Evolutionary conservation across 2,888 invertebrate genomes (phyloP).

Genomic region (Drosophila robusta): DNA sequence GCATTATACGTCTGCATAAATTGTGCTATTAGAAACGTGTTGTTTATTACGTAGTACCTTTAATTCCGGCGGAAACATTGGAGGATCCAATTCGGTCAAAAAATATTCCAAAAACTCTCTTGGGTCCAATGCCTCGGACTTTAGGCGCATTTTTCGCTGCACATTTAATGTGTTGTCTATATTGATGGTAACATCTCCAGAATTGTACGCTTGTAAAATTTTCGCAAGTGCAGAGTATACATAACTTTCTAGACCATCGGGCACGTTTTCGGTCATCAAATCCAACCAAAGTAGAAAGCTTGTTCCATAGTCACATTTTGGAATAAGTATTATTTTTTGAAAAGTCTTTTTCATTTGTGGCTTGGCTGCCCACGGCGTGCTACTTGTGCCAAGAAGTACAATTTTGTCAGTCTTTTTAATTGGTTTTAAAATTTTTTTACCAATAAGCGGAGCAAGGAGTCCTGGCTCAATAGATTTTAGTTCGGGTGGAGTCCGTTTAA

Average conservation of each 20-base stretch:
- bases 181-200: slow-evolving; percentile 83
- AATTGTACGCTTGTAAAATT: slow-evolving; percentile 77
- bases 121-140: slow-evolving; percentile 60
- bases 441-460: slow-evolving; percentile 86
- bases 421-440: slow-evolving; percentile 86
- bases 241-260: slow-evolving; percentile 64
- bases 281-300: slow-evolving; percentile 80
- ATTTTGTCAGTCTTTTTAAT: slow-evolving; percentile 87
- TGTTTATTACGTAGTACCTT: slow-evolving; percentile 59
- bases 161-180: slow-evolving; percentile 72
- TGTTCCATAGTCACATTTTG: slow-evolving; percentile 83
- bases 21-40: too few relatives aligned
- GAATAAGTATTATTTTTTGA: slow-evolving; percentile 81
- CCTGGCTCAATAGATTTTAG: slow-evolving; percentile 85
- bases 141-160: slow-evolving; percentile 72
- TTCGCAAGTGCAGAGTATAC: slow-evolving; percentile 79
- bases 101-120: slow-evolving; percentile 81
- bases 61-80: slow-evolving; percentile 72
- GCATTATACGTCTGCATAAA: too few relatives aligned
- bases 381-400: slow-evolving; percentile 86
- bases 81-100: slow-evolving; percentile 58
- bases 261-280: slow-evolving; percentile 68
- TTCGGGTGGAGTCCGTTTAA: slow-evolving; percentile 85
- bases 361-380: slow-evolving; percentile 86
- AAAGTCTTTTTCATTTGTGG: slow-evolving; percentile 76